Evolutionary conservation across 1,140 invertebrate species (phyloP).

Genomic region (Zophobas atratus): DNA sequence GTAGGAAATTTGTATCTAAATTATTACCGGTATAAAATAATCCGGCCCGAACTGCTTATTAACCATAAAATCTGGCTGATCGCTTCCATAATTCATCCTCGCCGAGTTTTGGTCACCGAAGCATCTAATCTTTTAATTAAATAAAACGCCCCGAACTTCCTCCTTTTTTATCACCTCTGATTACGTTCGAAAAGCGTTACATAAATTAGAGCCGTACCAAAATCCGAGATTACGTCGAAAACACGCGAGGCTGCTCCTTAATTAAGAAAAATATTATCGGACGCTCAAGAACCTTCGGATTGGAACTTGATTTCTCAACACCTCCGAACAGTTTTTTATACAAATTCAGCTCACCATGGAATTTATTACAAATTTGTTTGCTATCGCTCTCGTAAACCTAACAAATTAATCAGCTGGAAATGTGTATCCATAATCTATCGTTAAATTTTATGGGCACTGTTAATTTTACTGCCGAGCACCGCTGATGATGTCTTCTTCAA

Average conservation of each 20-base stretch:
- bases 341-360: slow-evolving; percentile 43
- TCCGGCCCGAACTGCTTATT: slow-evolving; percentile 37
- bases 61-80: slow-evolving; percentile 25
- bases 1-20: slow-evolving; percentile 14
- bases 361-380: slow-evolving; percentile 49
- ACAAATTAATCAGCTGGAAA: slow-evolving; percentile 48
- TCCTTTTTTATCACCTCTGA: slow-evolving; percentile 26
- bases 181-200: slow-evolving; percentile 14
- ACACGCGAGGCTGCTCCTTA: slow-evolving; percentile 24
- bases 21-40: slow-evolving; percentile 37
- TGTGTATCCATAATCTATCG: slow-evolving; percentile 37
- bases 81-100: slow-evolving; percentile 18
- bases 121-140: slow-evolving; percentile 39
- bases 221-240: slow-evolving; percentile 24
- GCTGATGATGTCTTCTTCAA: slow-evolving; percentile 30
- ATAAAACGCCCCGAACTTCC: slow-evolving; percentile 23
- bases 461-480: slow-evolving; percentile 19
- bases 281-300: slow-evolving; percentile 6
- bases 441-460: slow-evolving; percentile 30
- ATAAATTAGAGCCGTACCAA: slow-evolving; percentile 20
- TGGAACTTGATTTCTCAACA: slow-evolving; percentile 36
- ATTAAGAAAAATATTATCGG: slow-evolving; percentile 35
- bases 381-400: slow-evolving; percentile 45
- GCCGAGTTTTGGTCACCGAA: slow-evolving; percentile 6
- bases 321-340: slow-evolving; percentile 33